These are phyloP conservation scores for Argopecten irradians DNA, from an alignment of 1,140 invertebrate species.

Conservation along the genomic window DNA sequence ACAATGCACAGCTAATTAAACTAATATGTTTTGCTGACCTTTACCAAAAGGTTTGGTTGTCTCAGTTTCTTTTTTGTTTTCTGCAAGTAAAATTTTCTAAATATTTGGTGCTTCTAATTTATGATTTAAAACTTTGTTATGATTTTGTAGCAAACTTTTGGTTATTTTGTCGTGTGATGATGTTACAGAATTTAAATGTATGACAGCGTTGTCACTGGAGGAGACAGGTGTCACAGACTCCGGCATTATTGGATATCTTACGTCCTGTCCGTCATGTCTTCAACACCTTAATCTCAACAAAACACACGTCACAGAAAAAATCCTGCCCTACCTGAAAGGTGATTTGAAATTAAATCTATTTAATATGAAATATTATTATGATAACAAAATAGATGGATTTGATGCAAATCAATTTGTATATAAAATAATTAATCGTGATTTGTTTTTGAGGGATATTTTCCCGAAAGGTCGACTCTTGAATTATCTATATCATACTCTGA, in stretches of 20 bases:
- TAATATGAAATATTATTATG: not conserved
- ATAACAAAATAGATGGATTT: not conserved
- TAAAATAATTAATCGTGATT: not conserved
- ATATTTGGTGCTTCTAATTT: not conserved
- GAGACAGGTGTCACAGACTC: constrained; percentile 66
- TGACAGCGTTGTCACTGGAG: constrained; percentile 64
- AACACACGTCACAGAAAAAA: constrained; percentile 64
- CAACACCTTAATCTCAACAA: constrained; percentile 66
- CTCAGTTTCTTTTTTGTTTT: too few species aligned
- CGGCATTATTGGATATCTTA: constrained; percentile 61
- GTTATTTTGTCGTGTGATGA: too few species aligned
- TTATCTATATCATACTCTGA: too few species aligned
- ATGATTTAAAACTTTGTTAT: not conserved
- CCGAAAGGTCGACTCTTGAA: too few species aligned
- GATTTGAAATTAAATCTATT: constrained; percentile 24
- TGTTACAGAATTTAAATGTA: constrained; percentile 62
- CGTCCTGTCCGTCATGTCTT: constrained; percentile 47
- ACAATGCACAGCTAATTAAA: too few species aligned
- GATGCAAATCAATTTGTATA: not conserved
- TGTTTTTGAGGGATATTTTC: not conserved
- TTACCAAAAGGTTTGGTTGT: too few species aligned
- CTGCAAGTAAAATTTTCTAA: not conserved
- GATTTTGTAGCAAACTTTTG: not conserved
- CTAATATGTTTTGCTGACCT: too few species aligned
- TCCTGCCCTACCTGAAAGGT: constrained; percentile 63